A percentile compares a stretch with the other conserved stretches of the same genome.
phyloP scores from a whole-genome alignment of 2,888 invertebrate genomes.

The Lissocephala sabroskyi region DNA sequence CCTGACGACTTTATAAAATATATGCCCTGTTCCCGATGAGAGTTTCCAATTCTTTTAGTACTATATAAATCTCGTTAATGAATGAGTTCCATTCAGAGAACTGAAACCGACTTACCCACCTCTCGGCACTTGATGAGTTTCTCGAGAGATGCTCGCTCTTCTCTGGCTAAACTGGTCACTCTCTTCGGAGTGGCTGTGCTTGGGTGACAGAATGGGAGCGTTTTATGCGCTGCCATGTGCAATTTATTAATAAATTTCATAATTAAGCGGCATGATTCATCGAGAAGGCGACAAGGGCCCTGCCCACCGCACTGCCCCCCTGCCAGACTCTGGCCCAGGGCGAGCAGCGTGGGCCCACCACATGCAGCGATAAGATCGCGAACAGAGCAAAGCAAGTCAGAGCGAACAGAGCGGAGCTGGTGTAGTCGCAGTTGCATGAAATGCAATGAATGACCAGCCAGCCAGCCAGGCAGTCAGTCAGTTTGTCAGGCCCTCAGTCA shows the following conservation, averaged over 20 bases:
- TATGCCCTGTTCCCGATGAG: too few relatives aligned
- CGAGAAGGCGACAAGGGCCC: slow-evolving; percentile 5
- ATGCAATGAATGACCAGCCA: background rate
- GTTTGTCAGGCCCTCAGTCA: background rate
- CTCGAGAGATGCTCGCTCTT: too few relatives aligned
- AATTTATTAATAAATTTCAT: slow-evolving; percentile 59
- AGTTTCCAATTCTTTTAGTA: too few relatives aligned
- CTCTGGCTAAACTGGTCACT: slow-evolving; percentile 7
- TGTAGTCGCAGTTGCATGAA: background rate
- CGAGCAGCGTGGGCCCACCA: slow-evolving; percentile 7
- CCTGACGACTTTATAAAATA: too few relatives aligned
- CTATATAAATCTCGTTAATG: too few relatives aligned
- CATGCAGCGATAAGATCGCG: slow-evolving; percentile 28
- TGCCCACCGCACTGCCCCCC: background rate
- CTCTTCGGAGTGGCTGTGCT: background rate
- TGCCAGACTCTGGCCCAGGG: too few relatives aligned
- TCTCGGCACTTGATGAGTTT: too few relatives aligned
- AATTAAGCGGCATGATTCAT: slow-evolving; percentile 46
- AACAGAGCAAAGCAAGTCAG: background rate
- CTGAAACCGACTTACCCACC: too few relatives aligned
- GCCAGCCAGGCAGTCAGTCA: slow-evolving; percentile 1
- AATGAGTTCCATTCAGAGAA: too few relatives aligned
- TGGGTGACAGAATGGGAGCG: background rate
- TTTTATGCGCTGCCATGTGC: too few relatives aligned
- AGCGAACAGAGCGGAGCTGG: too few relatives aligned